Evolutionary conservation across 2,113 vertebrate genomes (phyloP).

Genomic region (Bufo gargarizans): DNA sequence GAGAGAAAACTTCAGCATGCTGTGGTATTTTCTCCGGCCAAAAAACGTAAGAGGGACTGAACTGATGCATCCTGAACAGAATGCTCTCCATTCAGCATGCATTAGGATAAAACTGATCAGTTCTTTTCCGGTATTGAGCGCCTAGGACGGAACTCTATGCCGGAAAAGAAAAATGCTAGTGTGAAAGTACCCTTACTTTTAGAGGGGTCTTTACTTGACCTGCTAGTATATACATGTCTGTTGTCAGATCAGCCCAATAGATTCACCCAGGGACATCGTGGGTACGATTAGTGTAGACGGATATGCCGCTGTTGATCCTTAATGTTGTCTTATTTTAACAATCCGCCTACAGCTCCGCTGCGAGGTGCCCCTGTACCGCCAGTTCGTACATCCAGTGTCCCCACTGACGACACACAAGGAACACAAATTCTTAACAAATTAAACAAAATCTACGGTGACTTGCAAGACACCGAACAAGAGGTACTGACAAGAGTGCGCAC

Average conservation of each 20-base stretch:
- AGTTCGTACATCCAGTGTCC: conserved; percentile 39
- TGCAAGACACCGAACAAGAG: conserved; percentile 74
- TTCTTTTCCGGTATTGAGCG: no score
- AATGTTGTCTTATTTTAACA: not conserved
- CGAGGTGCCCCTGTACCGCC: conserved; percentile 50
- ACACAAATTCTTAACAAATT: conserved; percentile 71
- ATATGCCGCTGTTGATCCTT: not conserved
- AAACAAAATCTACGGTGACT: conserved; percentile 74
- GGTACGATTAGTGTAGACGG: not conserved
- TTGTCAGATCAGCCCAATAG: not conserved
- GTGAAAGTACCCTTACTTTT: no score
- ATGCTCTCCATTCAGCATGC: no score
- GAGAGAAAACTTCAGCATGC: no score
- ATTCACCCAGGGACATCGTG: not conserved
- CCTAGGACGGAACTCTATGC: no score
- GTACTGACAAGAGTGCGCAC: conserved; percentile 75
- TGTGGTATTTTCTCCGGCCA: no score
- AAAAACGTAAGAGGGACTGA: no score
- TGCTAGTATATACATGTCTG: no score
- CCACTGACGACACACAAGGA: conserved; percentile 71
- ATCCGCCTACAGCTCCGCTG: conserved; percentile 58
- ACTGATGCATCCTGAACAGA: no score
- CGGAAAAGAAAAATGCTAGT: no score
- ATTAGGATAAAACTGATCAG: no score
- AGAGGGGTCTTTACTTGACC: no score